A percentile compares a stretch with the other conserved stretches of the same genome.
Evolutionary conservation across 2,113 vertebrate species (phyloP).

Genomic region (Hiodon tergisus): DNA sequence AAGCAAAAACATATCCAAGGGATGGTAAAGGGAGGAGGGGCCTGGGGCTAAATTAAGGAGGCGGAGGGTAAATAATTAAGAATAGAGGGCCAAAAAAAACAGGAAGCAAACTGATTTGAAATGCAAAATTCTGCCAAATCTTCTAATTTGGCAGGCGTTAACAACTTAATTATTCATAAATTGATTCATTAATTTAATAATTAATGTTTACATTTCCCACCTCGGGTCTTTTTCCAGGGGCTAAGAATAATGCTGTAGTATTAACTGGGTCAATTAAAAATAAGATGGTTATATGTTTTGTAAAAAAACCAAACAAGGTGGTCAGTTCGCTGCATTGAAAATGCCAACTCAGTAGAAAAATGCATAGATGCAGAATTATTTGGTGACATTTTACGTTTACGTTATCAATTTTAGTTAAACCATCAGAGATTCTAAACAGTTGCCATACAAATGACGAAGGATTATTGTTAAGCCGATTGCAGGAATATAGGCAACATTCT

Average conservation of each 20-base stretch:
- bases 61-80: neutral
- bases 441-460: no score
- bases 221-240: neutral
- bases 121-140: constrained; percentile 7
- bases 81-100: neutral
- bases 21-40: no score
- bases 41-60: neutral
- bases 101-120: neutral
- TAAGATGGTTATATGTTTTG: neutral
- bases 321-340: no score
- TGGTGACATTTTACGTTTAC: no score
- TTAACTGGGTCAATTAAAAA: neutral
- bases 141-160: constrained; percentile 8
- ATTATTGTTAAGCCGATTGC: neutral
- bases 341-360: no score
- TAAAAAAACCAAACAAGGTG: no score
- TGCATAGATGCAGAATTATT: no score
- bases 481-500: neutral
- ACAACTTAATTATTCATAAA: constrained; percentile 19
- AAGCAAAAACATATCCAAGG: no score
- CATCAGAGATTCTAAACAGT: no score
- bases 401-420: no score
- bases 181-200: constrained; percentile 22
- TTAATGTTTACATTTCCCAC: constrained; percentile 11
- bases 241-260: neutral